Base-by-base conservation (phyloP, 2,113 vertebrate genomes). In the Neofelis nebulosa region DNA sequence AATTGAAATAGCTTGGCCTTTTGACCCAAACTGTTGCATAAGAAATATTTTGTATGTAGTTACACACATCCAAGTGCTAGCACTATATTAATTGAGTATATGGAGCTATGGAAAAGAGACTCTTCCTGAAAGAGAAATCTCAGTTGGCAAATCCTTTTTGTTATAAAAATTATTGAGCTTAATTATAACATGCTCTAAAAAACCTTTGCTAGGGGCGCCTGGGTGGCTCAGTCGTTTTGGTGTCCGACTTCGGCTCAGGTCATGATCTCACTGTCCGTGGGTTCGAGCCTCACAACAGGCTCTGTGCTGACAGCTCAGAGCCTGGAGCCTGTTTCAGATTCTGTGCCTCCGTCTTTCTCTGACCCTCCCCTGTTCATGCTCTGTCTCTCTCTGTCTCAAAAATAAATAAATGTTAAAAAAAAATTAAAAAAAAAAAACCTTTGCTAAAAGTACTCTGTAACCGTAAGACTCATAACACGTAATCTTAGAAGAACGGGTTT, bases 1-100 rank as follows among this genome's bases (percentile, higher is more conserved):
- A 88, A 52, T 41, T 96, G 74, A 90, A 96, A 94, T 92, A 73
- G 95, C 36, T 90, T 91, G 89, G 25, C 2, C 65, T 83, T 96
- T 79, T 68, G 48, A n/a, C 50, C 33, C 80, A 95, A 88, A 81
- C 73, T 91, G 29, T 78, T 79, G 50, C 84, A 3, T 88, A 84
- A 96, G 80, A 80, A 94, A 89, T 95, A 83, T 65, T 96, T 95
- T 74, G 74, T 80, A 86, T 55, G 48, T 48, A 50, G 48, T 93
- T 66, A 76, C 27, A 55, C 7, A 21, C 36, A 38, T 41, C 73
- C 50, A 83, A 95, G 68, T 29, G 65, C 25, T 79, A 94, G 74
- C 14, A 27, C 21, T 16, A 27, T 3, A 63, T 71, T 84, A 87
- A 69, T n/a, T 41, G 94, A 71, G 52, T 7, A 48, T 19, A 21